These are phyloP conservation scores for Drosophila persimilis DNA, from an alignment of 1,140 invertebrate species.

Conservation along the genomic window DNA sequence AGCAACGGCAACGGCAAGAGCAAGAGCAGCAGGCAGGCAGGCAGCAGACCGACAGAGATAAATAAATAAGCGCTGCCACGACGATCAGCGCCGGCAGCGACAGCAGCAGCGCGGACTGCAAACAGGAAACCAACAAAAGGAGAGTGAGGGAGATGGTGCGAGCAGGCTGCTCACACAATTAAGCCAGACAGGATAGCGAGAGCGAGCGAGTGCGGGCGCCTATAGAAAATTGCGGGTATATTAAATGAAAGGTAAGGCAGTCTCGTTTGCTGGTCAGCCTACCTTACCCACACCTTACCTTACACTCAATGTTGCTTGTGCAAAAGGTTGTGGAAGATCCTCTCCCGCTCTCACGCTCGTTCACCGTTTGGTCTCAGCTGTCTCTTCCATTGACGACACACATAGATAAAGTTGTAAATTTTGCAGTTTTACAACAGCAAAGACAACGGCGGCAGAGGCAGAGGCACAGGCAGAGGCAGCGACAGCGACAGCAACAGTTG, in stretches of 20 bases:
- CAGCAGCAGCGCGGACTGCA: conserved; percentile 59
- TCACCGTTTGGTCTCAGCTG: neutral
- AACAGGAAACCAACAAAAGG: conserved; percentile 70
- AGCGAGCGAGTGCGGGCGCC: conserved; percentile 3
- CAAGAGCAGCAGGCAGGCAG: conserved; percentile 27
- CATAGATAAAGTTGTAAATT: conserved; percentile 81
- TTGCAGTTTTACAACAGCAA: conserved; percentile 48
- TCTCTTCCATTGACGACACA: conserved; percentile 49
- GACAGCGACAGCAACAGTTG: conserved; percentile 53
- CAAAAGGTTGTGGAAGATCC: conserved; percentile 61
- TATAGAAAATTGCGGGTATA: too few species aligned
- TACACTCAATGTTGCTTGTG: neutral
- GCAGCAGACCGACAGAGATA: conserved; percentile 62
- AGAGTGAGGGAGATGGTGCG: conserved; percentile 2
- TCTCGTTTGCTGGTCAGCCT: too few species aligned
- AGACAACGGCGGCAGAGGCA: conserved; percentile 40
- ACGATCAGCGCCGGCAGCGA: conserved; percentile 57
- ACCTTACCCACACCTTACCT: too few species aligned
- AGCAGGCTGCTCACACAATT: neutral
- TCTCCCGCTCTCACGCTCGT: neutral
- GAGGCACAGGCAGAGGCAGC: conserved; percentile 8
- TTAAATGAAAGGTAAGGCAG: too few species aligned
- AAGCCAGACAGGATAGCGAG: neutral
- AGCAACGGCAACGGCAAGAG: conserved; percentile 8
- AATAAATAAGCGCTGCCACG: conserved; percentile 60